These are phyloP conservation scores for Apoda limacodes DNA, from an alignment of 2,888 invertebrate species.

Conservation along the genomic window DNA sequence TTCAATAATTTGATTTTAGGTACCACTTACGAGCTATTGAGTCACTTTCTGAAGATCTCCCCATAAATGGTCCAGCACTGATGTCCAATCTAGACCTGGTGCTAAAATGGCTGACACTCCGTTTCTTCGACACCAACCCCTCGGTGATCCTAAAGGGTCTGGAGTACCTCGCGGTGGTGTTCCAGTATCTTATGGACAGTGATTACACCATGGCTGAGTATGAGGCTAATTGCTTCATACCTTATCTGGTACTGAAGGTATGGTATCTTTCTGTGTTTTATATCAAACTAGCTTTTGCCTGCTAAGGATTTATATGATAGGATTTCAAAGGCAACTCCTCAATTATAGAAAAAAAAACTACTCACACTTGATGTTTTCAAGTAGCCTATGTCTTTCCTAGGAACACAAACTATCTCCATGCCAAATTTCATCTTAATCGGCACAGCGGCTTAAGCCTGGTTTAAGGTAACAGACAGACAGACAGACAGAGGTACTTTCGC, in stretches of 20 bases:
- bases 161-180: constrained; percentile 89
- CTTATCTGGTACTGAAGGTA: constrained; percentile 94
- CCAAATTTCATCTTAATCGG: no score
- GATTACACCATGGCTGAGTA: constrained; percentile 90
- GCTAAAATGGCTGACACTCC: constrained; percentile 94
- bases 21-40: constrained; percentile 97
- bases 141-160: constrained; percentile 95
- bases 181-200: constrained; percentile 81
- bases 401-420: no score
- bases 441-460: no score
- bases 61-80: constrained; percentile 81
- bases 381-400: no score
- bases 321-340: no score
- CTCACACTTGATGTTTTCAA: no score
- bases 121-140: constrained; percentile 99
- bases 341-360: no score
- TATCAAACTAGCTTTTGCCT: constrained; percentile 1
- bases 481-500: no score
- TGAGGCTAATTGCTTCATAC: constrained; percentile 94
- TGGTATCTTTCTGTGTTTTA: constrained; percentile 15
- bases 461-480: no score
- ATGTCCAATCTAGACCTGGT: constrained; percentile 94
- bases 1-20: no score
- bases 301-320: not conserved
- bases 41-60: constrained; percentile 84